Conservation (phyloP, 2,797 vertebrate species). For the Champsocephalus esox region DNA sequence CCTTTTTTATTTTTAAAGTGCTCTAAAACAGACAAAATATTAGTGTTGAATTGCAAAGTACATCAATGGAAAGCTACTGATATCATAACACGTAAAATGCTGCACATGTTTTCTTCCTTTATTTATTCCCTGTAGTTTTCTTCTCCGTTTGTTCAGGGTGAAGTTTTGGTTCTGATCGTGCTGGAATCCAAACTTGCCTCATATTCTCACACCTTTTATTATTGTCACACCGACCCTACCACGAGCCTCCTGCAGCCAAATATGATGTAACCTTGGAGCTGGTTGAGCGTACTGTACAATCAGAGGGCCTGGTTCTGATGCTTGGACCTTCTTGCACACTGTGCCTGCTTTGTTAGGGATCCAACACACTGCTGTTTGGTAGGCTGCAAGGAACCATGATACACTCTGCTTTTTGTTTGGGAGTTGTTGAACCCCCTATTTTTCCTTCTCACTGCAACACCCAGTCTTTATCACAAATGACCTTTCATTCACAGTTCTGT, state of each 20-base stretch:
- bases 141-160: constrained; percentile 61
- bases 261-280: constrained; percentile 57
- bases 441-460: constrained; percentile 22
- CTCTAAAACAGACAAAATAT: constrained; percentile 52
- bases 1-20: constrained; percentile 59
- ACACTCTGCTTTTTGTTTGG: constrained; percentile 16
- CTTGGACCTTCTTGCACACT: constrained; percentile 73
- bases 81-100: constrained; percentile 63
- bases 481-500: constrained; percentile 13
- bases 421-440: background rate
- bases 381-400: constrained; percentile 6
- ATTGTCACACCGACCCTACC: constrained; percentile 47
- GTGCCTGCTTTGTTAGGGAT: constrained; percentile 74
- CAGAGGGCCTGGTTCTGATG: constrained; percentile 72
- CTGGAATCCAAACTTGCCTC: constrained; percentile 74
- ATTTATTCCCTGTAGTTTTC: constrained; percentile 68
- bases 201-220: constrained; percentile 23
- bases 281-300: constrained; percentile 80
- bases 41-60: constrained; percentile 52
- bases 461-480: constrained; percentile 6
- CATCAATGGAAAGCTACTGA: constrained; percentile 71
- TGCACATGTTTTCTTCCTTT: constrained; percentile 58
- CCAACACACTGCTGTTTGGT: constrained; percentile 48
- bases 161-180: constrained; percentile 71
- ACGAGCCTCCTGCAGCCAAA: constrained; percentile 64